Evolutionary conservation across 2,113 vertebrate genomes (phyloP), one percentile per base, ranked within the genome.

Genomic region (Myxocyprinus asiaticus): DNA sequence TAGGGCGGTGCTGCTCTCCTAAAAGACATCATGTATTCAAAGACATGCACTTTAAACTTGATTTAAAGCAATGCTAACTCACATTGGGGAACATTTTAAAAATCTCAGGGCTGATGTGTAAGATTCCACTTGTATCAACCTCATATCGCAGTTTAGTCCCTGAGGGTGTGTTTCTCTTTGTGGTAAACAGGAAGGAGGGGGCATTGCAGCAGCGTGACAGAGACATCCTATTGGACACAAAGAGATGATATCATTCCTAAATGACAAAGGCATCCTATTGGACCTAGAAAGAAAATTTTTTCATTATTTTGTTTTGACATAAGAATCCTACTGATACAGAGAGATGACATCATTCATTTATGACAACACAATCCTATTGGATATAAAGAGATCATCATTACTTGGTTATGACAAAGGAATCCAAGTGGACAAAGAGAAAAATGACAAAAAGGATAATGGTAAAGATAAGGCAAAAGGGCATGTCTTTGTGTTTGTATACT

Each of bases 1-100:
- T 9, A 8, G 12, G 22, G 22, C 22, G 22, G 22, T 33, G 22
- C 22, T 33, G 22, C 22, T 66, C 14, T 47, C 45, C 7, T 14
- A n/a, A 2, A 7, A 48, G 47, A 48, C 4, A 56, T 56, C 22
- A 33, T 56, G 51, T 4, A 55, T 11, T 55, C 5, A 55, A 14
- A 55, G 14, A 33, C 22, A 33, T 33, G 53, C 14, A 2, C 12
- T 58, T 58, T 15, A 58, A 56, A 14, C 11, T n/a, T 14, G 67
- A 42, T 22, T 53, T 33, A 33, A 69, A 22, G 9, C 4, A 56
- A 14, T 14, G 9, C 65, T 69, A 22, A 79, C 91, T 91, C 76
- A 99, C 97, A 92, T 99, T 95, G 51, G 97, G 98, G 85, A 99
- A 96, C 95, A 99, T 97, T 77, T 95, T 95, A 90, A 96, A 99